Base-by-base conservation (phyloP, 2,113 vertebrate species). In the Scolopax mira region DNA sequence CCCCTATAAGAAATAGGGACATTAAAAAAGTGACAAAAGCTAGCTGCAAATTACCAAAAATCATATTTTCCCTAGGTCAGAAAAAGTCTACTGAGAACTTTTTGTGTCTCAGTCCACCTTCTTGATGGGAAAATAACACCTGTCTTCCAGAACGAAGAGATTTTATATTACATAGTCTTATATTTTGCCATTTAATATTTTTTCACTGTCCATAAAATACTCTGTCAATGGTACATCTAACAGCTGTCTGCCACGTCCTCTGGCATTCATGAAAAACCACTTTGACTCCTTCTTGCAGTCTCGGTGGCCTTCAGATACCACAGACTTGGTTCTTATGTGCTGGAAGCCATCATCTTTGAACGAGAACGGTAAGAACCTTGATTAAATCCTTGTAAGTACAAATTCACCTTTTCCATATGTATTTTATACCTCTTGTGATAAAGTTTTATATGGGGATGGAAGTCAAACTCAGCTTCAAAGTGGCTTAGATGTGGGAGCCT, bases 191-290 rank as follows among this genome's bases (percentile, higher is more conserved):
- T 25, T 61, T 62, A n/a, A n/a, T n/a, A n/a, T 25, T 16, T 52
- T 39, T 66, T 48, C 18, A 35, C 3, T 64, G 18, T 9, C 4
- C 25, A 79, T 75, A 41, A 85, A 92, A 81, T 30, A 24, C 2
- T 18, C 22, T 0, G 0, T 19, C 17, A 52, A 14, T 18, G 5
- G 3, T 5, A 27, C 19, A 5, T 18, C 33, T 57, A 65, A 30
- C 13, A 65, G 23, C 21, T 64, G 8, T 13, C 18, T 30, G 46
- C 6, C 41, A 28, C 17, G 46, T 61, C 11, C 9, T 57, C n/a
- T 61, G 10, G 2, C 7, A 37, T 27, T 35, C 3, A 1, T 24
- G 25, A 81, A 52, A 13, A 71, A 35, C 7, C 6, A 41, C 9
- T 23, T 27, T 33, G 35, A 55, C 9, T 24, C 54, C 19, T 41